A percentile compares a stretch with the other conserved stretches of the same genome.
Conservation (phyloP, 2,888 invertebrate species). For the Ernsta delagoae region DNA sequence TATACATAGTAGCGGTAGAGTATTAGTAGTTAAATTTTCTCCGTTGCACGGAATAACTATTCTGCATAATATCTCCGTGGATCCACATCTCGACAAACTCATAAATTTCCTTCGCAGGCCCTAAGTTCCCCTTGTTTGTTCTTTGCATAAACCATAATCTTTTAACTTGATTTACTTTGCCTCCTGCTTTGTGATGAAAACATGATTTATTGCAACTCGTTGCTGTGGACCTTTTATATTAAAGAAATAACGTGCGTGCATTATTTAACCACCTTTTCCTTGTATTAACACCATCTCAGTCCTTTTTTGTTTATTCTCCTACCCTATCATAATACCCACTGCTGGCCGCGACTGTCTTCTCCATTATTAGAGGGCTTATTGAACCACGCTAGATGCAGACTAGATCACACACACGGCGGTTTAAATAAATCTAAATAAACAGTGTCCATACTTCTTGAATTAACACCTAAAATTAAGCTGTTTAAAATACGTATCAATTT, state of each 20-base stretch:
- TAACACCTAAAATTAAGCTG: no score
- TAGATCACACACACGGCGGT: no score
- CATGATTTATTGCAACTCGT: slow-evolving; percentile 4
- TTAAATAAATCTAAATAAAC: no score
- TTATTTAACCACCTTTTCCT: no score
- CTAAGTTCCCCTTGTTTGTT: slow-evolving; percentile 28
- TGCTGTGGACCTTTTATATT: not conserved
- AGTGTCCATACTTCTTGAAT: no score
- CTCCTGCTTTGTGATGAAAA: slow-evolving; percentile 13
- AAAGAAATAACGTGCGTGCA: not conserved
- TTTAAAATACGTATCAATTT: no score
- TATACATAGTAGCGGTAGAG: no score
- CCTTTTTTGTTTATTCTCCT: not conserved
- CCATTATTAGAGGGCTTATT: not conserved
- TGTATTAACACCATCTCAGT: no score
- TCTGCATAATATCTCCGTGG: slow-evolving; percentile 24
- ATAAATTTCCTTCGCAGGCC: slow-evolving; percentile 26
- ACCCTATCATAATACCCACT: not conserved
- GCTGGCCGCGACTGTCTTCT: not conserved
- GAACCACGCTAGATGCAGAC: no score
- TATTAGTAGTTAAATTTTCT: not conserved
- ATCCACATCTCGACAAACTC: slow-evolving; percentile 22
- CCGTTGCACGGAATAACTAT: slow-evolving; percentile 23
- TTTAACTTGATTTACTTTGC: slow-evolving; percentile 26
- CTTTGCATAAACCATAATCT: slow-evolving; percentile 28